phyloP scores from a whole-genome alignment of 2,797 vertebrate species.

The Pseudomugil gertrudae region DNA sequence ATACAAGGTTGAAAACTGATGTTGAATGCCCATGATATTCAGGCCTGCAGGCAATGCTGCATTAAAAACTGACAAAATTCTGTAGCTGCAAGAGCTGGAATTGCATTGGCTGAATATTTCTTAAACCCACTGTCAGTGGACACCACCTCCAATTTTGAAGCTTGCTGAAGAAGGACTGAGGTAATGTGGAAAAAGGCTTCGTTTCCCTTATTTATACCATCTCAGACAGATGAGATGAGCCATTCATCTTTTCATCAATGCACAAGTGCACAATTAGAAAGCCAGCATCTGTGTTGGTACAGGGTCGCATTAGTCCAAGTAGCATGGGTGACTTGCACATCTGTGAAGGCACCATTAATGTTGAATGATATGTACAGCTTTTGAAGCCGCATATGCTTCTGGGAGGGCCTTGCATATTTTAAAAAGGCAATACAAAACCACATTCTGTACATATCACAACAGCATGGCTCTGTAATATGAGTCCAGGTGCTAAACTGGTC shows the following conservation, averaged over 20 bases:
- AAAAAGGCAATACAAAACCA: background rate
- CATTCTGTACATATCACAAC: background rate
- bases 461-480: background rate
- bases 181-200: background rate
- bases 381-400: background rate
- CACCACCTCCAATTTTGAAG: background rate
- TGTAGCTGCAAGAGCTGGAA: background rate
- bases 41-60: background rate
- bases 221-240: background rate
- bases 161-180: background rate
- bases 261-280: background rate
- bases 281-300: background rate
- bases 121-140: background rate
- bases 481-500: background rate
- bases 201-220: background rate
- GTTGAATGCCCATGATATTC: background rate
- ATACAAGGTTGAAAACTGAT: background rate
- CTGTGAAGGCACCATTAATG: conserved; percentile 3
- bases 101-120: background rate
- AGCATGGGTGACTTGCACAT: background rate
- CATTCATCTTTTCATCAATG: background rate
- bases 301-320: background rate
- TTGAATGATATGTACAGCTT: background rate
- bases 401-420: background rate
- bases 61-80: conserved; percentile 1